Evolutionary conservation across 2,797 vertebrate genomes (phyloP).

Genomic region (Rhinella marina): DNA sequence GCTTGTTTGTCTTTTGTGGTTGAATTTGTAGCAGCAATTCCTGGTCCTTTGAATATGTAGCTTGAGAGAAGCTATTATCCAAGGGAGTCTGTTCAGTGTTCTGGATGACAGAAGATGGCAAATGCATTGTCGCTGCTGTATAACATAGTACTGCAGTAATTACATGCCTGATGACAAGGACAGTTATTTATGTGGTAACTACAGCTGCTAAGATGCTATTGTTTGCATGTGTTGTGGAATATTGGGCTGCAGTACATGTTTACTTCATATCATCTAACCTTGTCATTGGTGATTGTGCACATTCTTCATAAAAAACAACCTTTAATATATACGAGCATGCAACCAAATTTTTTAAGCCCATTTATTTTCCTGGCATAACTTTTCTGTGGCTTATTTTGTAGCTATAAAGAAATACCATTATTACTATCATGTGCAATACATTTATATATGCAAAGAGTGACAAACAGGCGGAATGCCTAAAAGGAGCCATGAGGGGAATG

Average conservation of each 20-base stretch:
- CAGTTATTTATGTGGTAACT: background rate
- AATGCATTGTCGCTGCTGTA: background rate
- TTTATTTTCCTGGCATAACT: too few relatives aligned
- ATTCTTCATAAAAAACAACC: background rate
- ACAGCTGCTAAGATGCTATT: background rate
- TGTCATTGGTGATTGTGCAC: background rate
- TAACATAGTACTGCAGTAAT: background rate
- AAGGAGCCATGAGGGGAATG: too few relatives aligned
- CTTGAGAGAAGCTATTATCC: slow-evolving; percentile 10
- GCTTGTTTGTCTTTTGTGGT: slow-evolving; percentile 21
- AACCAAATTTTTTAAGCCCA: too few relatives aligned
- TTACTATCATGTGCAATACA: too few relatives aligned
- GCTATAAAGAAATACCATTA: too few relatives aligned
- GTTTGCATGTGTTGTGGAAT: background rate
- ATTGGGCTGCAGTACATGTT: background rate
- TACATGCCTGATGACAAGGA: slow-evolving; percentile 20
- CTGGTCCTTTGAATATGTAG: background rate
- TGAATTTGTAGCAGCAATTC: slow-evolving; percentile 1
- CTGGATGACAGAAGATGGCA: slow-evolving; percentile 9
- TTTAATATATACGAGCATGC: background rate
- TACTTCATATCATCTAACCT: background rate
- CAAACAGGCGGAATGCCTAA: too few relatives aligned
- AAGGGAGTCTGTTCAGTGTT: slow-evolving; percentile 13
- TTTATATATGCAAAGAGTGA: too few relatives aligned
- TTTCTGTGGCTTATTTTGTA: too few relatives aligned